Evolutionary conservation across 2,113 vertebrate genomes (phyloP).

Genomic region (Ceuthmochares aereus): DNA sequence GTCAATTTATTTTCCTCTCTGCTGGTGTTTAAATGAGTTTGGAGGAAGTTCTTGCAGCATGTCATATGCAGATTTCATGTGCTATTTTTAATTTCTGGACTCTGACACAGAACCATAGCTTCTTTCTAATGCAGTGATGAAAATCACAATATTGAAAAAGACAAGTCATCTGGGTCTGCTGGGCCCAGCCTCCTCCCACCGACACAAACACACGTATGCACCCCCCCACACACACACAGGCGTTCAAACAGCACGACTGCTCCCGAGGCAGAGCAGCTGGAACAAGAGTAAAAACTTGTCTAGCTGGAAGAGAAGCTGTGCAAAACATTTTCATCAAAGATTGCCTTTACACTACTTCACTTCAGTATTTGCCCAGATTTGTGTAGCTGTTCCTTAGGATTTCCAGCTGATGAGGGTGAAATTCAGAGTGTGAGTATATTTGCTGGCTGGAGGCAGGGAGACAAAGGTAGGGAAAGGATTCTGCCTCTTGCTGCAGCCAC

Average conservation of each 20-base stretch:
- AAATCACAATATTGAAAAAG: neutral
- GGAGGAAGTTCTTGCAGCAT: neutral
- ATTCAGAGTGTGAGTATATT: neutral
- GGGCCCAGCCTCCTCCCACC: neutral
- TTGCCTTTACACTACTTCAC: neutral
- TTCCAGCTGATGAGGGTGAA: neutral
- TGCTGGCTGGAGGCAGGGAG: neutral
- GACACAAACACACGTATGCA: neutral
- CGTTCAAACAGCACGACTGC: neutral
- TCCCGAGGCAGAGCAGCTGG: neutral
- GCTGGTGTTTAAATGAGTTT: neutral
- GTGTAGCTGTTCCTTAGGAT: neutral
- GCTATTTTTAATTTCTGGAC: neutral
- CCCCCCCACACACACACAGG: neutral
- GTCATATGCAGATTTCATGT: neutral
- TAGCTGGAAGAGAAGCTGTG: neutral
- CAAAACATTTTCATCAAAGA: neutral
- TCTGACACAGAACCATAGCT: neutral
- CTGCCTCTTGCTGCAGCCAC: neutral
- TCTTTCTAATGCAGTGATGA: neutral
- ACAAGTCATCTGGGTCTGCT: neutral
- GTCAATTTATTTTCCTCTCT: neutral
- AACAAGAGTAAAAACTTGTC: neutral
- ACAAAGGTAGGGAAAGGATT: neutral
- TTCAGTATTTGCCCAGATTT: too few relatives aligned